Evolutionary conservation across 2,888 invertebrate genomes (phyloP).

Genomic region (Sinohyriopsis cumingii): DNA sequence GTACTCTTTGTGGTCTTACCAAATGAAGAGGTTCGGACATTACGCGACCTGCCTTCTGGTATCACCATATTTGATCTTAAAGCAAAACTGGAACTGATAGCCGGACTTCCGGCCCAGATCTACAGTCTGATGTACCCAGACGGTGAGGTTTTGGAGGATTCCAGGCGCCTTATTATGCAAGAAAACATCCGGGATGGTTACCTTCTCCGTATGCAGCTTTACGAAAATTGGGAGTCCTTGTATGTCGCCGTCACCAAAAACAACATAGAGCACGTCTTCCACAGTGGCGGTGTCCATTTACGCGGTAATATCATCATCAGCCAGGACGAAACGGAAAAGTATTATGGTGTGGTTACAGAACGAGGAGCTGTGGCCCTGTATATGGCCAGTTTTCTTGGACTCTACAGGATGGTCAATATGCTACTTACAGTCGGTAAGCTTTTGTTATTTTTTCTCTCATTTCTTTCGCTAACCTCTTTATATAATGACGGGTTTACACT

Average conservation of each 20-base stretch:
- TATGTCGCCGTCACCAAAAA: slow-evolving; percentile 36
- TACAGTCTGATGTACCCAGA: slow-evolving; percentile 50
- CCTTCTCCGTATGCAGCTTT: slow-evolving; percentile 43
- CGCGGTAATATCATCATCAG: slow-evolving; percentile 38
- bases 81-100: slow-evolving; percentile 46
- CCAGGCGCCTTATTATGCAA: slow-evolving; percentile 43
- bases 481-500: too few species aligned
- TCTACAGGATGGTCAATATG: slow-evolving; percentile 46
- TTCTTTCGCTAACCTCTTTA: too few species aligned
- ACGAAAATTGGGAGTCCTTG: slow-evolving; percentile 48
- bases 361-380: slow-evolving; percentile 47
- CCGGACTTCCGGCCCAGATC: slow-evolving; percentile 53
- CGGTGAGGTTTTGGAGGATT: slow-evolving; percentile 45
- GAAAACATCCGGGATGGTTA: slow-evolving; percentile 57
- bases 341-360: slow-evolving; percentile 42
- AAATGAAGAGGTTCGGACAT: slow-evolving; percentile 50
- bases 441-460: background rate
- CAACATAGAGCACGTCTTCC: slow-evolving; percentile 46
- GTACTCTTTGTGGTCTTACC: slow-evolving; percentile 57
- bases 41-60: slow-evolving; percentile 51
- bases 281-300: slow-evolving; percentile 48
- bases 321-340: slow-evolving; percentile 33
- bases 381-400: slow-evolving; percentile 44
- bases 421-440: slow-evolving; percentile 40
- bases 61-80: slow-evolving; percentile 44